These are phyloP conservation scores for Ictidomys tridecemlineatus DNA, from an alignment of 2,113 vertebrate species.

Conservation along the genomic window DNA sequence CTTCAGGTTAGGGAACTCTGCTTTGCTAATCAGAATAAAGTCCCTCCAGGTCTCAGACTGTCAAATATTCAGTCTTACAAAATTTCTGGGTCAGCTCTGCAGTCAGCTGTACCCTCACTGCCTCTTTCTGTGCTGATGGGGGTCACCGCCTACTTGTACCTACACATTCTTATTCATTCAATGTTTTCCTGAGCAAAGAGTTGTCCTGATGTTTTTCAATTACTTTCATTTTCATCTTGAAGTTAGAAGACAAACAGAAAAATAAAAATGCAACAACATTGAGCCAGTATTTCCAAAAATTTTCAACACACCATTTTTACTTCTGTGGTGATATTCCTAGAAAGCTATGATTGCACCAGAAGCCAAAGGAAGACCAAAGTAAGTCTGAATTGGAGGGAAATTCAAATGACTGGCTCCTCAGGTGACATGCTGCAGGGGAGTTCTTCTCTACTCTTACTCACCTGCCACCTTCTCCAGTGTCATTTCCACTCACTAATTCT, in stretches of 20 bases:
- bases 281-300: not conserved
- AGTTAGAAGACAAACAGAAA: not conserved
- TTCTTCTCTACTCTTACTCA: not conserved
- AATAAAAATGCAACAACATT: not conserved
- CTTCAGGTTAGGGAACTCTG: too few species aligned
- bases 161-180: not conserved
- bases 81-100: too few species aligned
- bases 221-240: not conserved
- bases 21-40: too few species aligned
- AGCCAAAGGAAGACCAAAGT: not conserved
- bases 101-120: too few species aligned
- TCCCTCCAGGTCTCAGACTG: too few species aligned
- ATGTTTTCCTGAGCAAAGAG: not conserved
- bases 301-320: not conserved
- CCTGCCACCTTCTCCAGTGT: not conserved
- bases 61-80: too few species aligned
- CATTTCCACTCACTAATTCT: not conserved
- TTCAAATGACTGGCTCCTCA: not conserved
- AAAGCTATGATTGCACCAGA: not conserved
- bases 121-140: too few species aligned
- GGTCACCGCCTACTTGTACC: too few species aligned
- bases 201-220: not conserved
- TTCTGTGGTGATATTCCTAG: not conserved
- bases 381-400: not conserved
- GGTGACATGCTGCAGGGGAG: fast-evolving